Base-by-base conservation (phyloP, 1,140 invertebrate species). In the Drosophila insularis region DNA sequence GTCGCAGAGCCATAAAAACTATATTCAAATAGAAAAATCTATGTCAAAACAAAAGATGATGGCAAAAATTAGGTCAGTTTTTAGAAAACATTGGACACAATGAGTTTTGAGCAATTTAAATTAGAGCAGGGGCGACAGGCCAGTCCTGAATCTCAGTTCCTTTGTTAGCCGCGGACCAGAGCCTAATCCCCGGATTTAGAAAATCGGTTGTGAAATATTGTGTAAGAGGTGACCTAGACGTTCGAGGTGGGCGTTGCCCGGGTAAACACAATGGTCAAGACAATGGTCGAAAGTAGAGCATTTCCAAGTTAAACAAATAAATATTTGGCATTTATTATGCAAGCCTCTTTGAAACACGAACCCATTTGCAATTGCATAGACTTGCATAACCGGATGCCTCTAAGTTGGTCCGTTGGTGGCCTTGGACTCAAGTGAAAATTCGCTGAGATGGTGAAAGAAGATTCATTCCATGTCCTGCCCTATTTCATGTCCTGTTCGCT, bases 251-350 rank as follows among this genome's bases (percentile, higher is more conserved):
- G 79, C 80, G 80, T 78, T 80, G 63, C 79, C 69, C 55, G 64
- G 68, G 50, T 78, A 68, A 82, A 81, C 63, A 67, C 32, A 53
- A 62, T 32, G 21, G 31, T 2, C 19, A 35, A 23, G 46, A 87
- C 84, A 87, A 89, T 89, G 43, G 66, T 13, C 19, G 5, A 68
- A 89, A 89, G 62, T 89, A 89, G 80, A 89, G 85, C 84, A 89
- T 61, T 76, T 82, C 80, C 77, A 78, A 69, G 75, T 80, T 87
- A 78, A 78, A 81, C 66, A 59, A 62, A 50, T 21, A 60, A 65
- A 78, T 71, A 89, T 89, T 74, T 63, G 50, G 43, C 69, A 76
- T 84, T 73, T 84, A 89, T 89, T 87, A 87, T 87, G 84, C 77
- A 87, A 87, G 80, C 78, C 82, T 72, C 75, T 84, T 66, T 77